Evolutionary conservation across 2,113 vertebrate species (phyloP).

Genomic region (Excalfactoria chinensis): DNA sequence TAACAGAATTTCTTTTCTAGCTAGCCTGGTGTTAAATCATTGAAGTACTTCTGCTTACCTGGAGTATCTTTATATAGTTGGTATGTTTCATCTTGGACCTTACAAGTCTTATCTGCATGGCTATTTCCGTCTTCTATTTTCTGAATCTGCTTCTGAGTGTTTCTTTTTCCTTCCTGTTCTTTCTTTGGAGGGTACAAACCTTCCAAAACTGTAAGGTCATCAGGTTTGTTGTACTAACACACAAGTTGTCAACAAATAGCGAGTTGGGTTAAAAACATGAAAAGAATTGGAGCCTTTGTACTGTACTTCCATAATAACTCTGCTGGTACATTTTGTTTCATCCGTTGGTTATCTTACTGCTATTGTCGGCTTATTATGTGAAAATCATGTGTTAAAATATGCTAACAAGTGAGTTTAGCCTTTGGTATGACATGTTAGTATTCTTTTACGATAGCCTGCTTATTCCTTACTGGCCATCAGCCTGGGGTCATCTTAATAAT

Average conservation of each 20-base stretch:
- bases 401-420: not conserved
- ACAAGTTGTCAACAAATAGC: not conserved
- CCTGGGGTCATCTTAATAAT: not conserved
- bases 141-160: not conserved
- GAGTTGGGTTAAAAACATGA: not conserved
- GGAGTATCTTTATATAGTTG: not conserved
- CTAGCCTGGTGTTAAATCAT: not conserved
- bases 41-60: not conserved
- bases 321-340: not conserved
- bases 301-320: not conserved
- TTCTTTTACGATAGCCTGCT: not conserved
- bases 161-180: not conserved
- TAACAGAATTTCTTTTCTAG: not conserved
- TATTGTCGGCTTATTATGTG: not conserved
- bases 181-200: not conserved
- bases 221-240: not conserved
- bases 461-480: not conserved
- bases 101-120: not conserved
- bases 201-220: not conserved
- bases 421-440: not conserved
- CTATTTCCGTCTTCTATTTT: not conserved
- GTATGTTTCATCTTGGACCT: not conserved
- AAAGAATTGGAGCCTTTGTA: not conserved
- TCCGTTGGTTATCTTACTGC: not conserved
- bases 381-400: not conserved